Percentiles rank a stretch among this genome's conserved stretches.
Evolutionary conservation across 2,888 invertebrate species (phyloP).

Genomic region (Lithophane semibrunnea): DNA sequence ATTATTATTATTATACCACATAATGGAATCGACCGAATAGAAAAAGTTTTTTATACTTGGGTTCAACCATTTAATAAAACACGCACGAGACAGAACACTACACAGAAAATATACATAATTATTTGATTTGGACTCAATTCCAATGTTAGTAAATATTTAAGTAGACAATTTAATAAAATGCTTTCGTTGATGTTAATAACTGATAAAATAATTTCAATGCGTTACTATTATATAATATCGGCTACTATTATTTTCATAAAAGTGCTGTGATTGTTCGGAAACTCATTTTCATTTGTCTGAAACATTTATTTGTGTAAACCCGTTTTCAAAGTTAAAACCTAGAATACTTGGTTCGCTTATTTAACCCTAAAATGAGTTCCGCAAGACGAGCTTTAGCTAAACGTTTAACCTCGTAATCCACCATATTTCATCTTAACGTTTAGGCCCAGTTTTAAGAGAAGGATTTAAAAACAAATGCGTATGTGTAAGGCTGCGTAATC

Average conservation of each 20-base stretch:
- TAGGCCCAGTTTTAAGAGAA: slow-evolving; percentile 49
- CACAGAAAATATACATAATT: slow-evolving; percentile 23
- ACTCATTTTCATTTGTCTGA: slow-evolving; percentile 7
- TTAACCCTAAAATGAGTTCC: slow-evolving; percentile 48
- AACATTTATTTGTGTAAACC: slow-evolving; percentile 29
- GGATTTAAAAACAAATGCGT: slow-evolving; percentile 55
- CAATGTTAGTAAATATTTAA: slow-evolving; percentile 55
- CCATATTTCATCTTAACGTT: slow-evolving; percentile 54
- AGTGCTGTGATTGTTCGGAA: slow-evolving; percentile 8
- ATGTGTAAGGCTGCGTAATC: slow-evolving; percentile 39
- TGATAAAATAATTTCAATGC: slow-evolving; percentile 37
- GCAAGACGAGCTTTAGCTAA: slow-evolving; percentile 39
- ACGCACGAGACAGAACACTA: slow-evolving; percentile 14
- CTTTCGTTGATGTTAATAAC: slow-evolving; percentile 36
- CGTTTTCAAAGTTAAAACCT: slow-evolving; percentile 24
- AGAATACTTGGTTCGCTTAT: slow-evolving; percentile 30
- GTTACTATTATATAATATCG: slow-evolving; percentile 23
- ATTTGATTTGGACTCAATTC: slow-evolving; percentile 32
- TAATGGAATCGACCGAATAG: not conserved
- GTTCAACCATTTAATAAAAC: slow-evolving; percentile 21
- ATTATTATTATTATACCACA: not conserved
- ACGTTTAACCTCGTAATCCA: slow-evolving; percentile 49
- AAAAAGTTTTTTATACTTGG: not conserved
- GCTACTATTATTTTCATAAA: slow-evolving; percentile 27
- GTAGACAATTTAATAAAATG: slow-evolving; percentile 51